phyloP scores from a whole-genome alignment of 2,797 vertebrate species.

The Anabas testudineus region DNA sequence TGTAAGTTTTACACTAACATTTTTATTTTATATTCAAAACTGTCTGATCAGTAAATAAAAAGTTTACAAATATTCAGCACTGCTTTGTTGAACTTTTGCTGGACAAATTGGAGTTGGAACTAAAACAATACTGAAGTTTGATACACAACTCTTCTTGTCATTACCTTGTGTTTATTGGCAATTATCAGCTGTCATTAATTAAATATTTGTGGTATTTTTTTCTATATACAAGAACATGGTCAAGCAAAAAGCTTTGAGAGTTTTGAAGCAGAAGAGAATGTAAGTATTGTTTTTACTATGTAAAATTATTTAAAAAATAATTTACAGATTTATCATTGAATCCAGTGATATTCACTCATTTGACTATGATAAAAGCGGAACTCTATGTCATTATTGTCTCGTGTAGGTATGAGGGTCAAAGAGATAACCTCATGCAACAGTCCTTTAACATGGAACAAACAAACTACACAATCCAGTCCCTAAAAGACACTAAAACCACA shows the following conservation, averaged over 20 bases:
- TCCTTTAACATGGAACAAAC: constrained; percentile 99
- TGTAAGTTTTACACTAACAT: no score
- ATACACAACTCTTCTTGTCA: background rate
- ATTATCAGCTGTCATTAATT: background rate
- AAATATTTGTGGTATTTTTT: constrained; percentile 12
- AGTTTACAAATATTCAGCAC: background rate
- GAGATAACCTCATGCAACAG: constrained; percentile 95
- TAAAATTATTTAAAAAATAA: no score
- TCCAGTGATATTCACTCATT: background rate
- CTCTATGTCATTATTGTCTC: constrained; percentile 1
- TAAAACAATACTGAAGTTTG: background rate
- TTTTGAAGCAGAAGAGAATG: constrained; percentile 98
- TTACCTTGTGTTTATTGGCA: background rate
- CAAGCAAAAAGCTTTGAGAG: constrained; percentile 97
- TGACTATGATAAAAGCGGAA: background rate
- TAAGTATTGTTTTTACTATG: constrained; percentile 80
- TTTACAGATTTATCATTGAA: background rate
- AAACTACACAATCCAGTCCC: constrained; percentile 95
- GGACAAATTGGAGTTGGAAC: background rate
- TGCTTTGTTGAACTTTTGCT: no score
- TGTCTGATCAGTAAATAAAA: no score
- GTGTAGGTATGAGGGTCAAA: constrained; percentile 94
- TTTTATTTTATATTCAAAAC: background rate
- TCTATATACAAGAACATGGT: constrained; percentile 93
- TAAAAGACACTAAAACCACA: constrained; percentile 99